Conservation (phyloP, 2,113 vertebrate species). For the Alethe diademata region DNA sequence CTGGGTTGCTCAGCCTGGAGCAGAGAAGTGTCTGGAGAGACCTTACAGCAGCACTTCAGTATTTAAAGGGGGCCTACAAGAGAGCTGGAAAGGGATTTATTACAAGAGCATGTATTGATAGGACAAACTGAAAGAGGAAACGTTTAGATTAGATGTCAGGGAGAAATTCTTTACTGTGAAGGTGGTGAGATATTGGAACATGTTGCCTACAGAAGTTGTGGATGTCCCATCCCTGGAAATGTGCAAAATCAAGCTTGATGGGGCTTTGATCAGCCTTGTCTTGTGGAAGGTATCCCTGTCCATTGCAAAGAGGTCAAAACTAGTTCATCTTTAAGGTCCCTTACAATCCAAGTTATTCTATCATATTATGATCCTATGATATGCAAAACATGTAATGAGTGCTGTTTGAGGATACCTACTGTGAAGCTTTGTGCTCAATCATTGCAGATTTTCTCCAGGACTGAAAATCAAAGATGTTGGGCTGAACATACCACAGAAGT, state of each 20-base stretch:
- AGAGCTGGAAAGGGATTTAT: neutral
- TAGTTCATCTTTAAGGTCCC: neutral
- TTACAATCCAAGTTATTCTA: neutral
- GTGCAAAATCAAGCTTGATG: fast-evolving
- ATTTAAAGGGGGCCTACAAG: neutral
- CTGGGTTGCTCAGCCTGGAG: neutral
- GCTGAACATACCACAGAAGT: neutral
- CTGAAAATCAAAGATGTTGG: neutral
- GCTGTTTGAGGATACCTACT: neutral
- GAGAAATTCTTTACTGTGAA: neutral
- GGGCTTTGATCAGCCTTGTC: neutral
- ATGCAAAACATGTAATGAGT: neutral
- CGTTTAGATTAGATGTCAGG: neutral
- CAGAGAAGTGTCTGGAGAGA: neutral
- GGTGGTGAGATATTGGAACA: neutral
- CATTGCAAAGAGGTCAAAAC: neutral
- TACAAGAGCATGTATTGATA: neutral
- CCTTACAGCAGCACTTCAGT: neutral
- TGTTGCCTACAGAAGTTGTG: neutral
- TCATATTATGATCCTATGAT: neutral
- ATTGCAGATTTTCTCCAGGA: neutral
- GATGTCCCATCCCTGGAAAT: neutral
- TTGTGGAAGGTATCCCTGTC: neutral
- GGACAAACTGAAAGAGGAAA: neutral
- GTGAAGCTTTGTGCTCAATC: neutral